Base-by-base conservation (phyloP, 2,888 invertebrate species). In the Drosophila phalerata region DNA sequence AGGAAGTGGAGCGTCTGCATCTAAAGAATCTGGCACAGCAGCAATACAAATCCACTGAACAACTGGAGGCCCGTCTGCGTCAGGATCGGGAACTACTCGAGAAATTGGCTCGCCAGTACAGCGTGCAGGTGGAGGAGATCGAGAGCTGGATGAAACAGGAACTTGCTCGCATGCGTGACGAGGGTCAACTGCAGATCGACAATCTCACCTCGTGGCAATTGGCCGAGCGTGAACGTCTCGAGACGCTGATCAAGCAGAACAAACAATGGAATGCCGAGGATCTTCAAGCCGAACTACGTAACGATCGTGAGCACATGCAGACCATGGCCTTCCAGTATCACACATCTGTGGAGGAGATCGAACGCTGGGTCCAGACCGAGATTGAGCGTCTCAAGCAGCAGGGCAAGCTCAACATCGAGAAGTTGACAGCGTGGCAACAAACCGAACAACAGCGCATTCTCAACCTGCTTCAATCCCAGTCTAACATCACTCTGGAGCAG, bases 281-380 rank as follows among this genome's bases (percentile, higher is more conserved):
- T 38, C 72, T 92, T 13, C 89, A 90, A 37, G 73, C 82, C 3
- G 85, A 87, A 13, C 73, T 92, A 19, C 84, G 79, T 22, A 87
- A 90, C 17, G 92, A 92, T 79, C 89, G 91, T 3, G 89, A 91
- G 5, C 91, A 91, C 45, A 85, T 92, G 83, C 90, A 91, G 56
- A 88, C 89, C 2, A 89, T 92, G 67, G 92, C 92, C 37, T 89
- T 90, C 79, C 91, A 91, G 57, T 91, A 92, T 51, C 92, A 92
- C 61, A 90, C 91, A 0, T 90, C 92, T 0, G 90, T 92, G 0
- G 91, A 91, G 69, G 92, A 92, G 62, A 91, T 92, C 38, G 92
- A 92, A n/a, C 89, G 91, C 32, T 92, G 92, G 92, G 84, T 92
- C 5, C 89, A 90, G 43, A 74, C 85, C 13, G 92, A 92, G 57